These are phyloP conservation scores for Boleophthalmus pectinirostris DNA, from an alignment of 2,113 vertebrate species.

Conservation along the genomic window DNA sequence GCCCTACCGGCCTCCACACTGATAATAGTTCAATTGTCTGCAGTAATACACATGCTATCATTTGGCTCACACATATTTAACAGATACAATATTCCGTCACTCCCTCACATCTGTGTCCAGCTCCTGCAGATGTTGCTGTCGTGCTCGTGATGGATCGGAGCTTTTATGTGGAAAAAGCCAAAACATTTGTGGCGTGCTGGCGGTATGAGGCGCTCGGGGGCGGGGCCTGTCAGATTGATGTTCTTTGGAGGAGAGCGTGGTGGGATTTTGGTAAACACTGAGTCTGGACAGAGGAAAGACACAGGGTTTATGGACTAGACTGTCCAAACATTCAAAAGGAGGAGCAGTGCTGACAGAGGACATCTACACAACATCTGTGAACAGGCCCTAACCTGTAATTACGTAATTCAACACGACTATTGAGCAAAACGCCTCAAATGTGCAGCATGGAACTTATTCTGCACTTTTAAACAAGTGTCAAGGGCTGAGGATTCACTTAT, in stretches of 20 bases:
- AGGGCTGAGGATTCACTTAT: too few relatives aligned
- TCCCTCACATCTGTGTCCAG: constrained; percentile 3
- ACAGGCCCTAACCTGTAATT: not conserved
- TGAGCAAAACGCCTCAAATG: not conserved
- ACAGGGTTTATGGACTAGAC: not conserved
- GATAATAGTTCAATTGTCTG: not conserved
- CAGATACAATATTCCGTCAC: not conserved
- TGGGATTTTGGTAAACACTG: not conserved
- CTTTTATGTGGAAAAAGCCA: constrained; percentile 6
- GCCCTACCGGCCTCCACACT: not conserved
- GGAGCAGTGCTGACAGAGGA: not conserved
- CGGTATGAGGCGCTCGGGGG: not conserved
- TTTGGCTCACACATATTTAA: not conserved
- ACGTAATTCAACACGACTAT: not conserved
- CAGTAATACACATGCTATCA: not conserved
- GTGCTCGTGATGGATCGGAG: not conserved
- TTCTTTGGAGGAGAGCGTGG: not conserved
- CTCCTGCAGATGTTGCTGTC: not conserved
- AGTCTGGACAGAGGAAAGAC: not conserved
- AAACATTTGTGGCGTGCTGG: not conserved
- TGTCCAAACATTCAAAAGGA: not conserved
- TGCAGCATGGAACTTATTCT: too few relatives aligned
- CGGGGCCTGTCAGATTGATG: not conserved
- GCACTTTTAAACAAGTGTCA: too few relatives aligned
- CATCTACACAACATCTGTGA: not conserved